phyloP scores from a whole-genome alignment of 2,888 invertebrate species.

The Ormyrus nitidulus region DNA sequence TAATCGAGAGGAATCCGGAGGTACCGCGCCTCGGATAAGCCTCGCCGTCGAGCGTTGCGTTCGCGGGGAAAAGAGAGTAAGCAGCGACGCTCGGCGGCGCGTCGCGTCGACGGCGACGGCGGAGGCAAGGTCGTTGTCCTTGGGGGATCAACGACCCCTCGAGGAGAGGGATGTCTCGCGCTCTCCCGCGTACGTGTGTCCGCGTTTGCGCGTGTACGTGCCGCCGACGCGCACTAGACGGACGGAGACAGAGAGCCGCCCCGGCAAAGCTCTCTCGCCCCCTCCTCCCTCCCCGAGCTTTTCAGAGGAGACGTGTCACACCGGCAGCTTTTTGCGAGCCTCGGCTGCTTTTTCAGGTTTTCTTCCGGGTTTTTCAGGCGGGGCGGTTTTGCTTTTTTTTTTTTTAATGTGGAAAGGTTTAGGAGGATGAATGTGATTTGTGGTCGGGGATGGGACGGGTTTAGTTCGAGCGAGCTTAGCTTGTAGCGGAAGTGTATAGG shows the following conservation, averaged over 20 bases:
- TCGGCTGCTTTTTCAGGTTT: too few species aligned
- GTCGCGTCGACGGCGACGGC: slow-evolving; percentile 59
- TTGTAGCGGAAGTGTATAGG: too few species aligned
- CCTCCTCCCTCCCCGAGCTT: background rate
- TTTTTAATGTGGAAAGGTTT: too few species aligned
- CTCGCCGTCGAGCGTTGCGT: background rate
- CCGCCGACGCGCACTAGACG: slow-evolving; percentile 7
- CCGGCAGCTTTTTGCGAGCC: too few species aligned
- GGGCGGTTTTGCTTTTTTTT: too few species aligned
- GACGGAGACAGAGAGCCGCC: too few species aligned
- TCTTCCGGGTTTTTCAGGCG: too few species aligned
- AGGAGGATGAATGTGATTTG: too few species aligned
- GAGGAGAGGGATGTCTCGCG: slow-evolving; percentile 63
- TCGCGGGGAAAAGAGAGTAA: slow-evolving; percentile 4
- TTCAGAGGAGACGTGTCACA: background rate
- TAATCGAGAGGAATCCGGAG: slow-evolving; percentile 5
- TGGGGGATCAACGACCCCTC: slow-evolving; percentile 75
- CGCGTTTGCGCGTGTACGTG: too few species aligned
- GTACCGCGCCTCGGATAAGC: background rate
- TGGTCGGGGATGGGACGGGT: too few species aligned
- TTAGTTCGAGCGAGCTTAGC: too few species aligned
- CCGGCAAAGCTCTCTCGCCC: background rate
- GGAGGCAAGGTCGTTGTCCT: slow-evolving; percentile 75
- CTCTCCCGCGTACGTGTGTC: background rate
- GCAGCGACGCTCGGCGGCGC: background rate